Base-by-base conservation (phyloP, 2,888 invertebrate genomes). In the Matsumyia berberina region DNA sequence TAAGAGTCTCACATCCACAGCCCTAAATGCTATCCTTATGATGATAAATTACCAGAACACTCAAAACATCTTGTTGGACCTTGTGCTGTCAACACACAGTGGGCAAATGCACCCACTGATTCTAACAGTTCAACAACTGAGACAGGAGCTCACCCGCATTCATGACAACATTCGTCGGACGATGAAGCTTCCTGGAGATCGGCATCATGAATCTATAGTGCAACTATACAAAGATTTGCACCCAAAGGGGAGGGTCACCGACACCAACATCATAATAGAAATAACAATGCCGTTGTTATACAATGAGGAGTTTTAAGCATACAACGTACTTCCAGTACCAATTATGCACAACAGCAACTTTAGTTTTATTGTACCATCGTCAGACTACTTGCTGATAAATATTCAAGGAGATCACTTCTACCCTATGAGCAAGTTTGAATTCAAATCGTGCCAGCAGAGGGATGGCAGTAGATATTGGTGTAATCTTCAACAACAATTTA, bases 61-160 rank as follows among this genome's bases (percentile, higher is more conserved):
- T n/a, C n/a, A 73, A 8, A 73, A 39, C 12, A 72, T 51, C 3
- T 9, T 53, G 5, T 33, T 60, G 1, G 29, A 70, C 29, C n/a
- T n/a, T n/a, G n/a, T n/a, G n/a, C 6, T 67, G n/a, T 53, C 42
- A 29, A 67, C 37, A 31, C 67, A 53, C 17, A 37, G 12, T 31
- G 53, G 53, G 39, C 55, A 24, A 55, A 64, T 37, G 19, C 33
- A 55, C 15, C 55, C 44, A 24, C 55, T 69, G 7, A 69, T 57
- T 0, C 19, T 55, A 12, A 33, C 69, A 6, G 31, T 69, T n/a
- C n/a, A n/a, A n/a, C n/a, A 72, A 19, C 37, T 24, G 24, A 24
- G 24, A 24, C 24, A 24, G 24, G 70, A 60, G 17, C 9, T 72
- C 11, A 60, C 2, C 3, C 49, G 17, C n/a, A 70, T 49, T 0